Evolutionary conservation across 2,797 vertebrate species (phyloP).

Genomic region (Peromyscus eremicus): DNA sequence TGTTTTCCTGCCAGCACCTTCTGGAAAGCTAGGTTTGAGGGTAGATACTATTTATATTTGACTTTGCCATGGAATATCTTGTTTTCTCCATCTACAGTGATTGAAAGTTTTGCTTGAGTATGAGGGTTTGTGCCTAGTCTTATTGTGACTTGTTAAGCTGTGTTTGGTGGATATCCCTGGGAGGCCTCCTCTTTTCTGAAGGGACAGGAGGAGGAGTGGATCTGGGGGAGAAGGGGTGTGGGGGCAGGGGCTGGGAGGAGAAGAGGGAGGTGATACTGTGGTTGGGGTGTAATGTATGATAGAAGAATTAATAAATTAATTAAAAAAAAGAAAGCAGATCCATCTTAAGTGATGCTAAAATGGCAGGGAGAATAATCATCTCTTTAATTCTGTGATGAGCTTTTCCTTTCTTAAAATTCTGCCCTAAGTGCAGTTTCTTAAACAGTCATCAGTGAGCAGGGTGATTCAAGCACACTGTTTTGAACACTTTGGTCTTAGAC

Average conservation of each 20-base stretch:
- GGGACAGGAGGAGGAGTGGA: background rate
- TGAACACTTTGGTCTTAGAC: background rate
- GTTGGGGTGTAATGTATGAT: background rate
- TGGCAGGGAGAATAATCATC: background rate
- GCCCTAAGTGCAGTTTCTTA: background rate
- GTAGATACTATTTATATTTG: background rate
- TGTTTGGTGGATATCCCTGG: background rate
- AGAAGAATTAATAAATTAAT: background rate
- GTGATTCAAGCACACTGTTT: background rate
- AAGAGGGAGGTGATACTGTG: background rate
- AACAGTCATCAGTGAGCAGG: too few species aligned
- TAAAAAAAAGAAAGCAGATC: background rate
- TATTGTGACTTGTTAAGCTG: background rate
- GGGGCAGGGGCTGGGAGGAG: rapidly evolving
- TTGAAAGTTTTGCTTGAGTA: background rate
- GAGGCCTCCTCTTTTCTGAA: background rate
- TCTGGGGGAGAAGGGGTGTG: too few species aligned
- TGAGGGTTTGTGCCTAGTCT: background rate
- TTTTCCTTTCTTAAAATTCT: background rate
- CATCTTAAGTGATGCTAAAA: background rate
- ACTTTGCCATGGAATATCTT: background rate
- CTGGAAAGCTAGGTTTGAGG: background rate
- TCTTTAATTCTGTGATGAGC: background rate
- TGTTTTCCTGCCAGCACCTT: background rate
- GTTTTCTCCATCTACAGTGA: background rate